Conservation (phyloP, 1,140 invertebrate species). For the Drosophila sucinea region DNA sequence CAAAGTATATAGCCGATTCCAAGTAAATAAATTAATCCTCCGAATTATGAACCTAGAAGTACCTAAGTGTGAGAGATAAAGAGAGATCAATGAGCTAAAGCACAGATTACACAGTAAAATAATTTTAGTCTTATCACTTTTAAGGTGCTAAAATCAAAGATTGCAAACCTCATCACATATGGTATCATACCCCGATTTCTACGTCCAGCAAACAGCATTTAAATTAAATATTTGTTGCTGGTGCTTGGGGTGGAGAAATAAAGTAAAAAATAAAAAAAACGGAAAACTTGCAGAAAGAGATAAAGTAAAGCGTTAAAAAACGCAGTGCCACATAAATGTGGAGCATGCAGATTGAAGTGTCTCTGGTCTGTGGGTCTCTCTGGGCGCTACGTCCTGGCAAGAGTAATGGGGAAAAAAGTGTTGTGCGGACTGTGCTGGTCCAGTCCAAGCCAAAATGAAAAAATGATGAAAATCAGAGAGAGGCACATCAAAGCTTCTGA, state of each 20-base stretch:
- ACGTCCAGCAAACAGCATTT: constrained; percentile 29
- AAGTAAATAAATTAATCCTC: not conserved
- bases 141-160: not conserved
- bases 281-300: not conserved
- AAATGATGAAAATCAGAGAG: constrained; percentile 30
- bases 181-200: constrained; percentile 28
- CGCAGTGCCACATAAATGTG: constrained; percentile 70
- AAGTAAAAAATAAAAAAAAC: constrained; percentile 39
- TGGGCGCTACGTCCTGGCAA: not conserved
- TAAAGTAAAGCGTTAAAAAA: constrained; percentile 32
- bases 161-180: constrained; percentile 11
- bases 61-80: not conserved
- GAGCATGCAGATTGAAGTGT: constrained; percentile 77
- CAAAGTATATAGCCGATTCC: not conserved
- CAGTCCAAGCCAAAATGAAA: constrained; percentile 14
- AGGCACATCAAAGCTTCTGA: constrained; percentile 23
- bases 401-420: constrained; percentile 21
- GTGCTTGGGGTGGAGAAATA: constrained; percentile 15
- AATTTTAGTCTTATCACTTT: no score
- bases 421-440: not conserved
- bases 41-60: not conserved
- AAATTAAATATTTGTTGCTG: constrained; percentile 73
- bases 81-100: not conserved
- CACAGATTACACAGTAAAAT: not conserved
- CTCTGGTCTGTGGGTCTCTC: constrained; percentile 12